A percentile compares a stretch with the other conserved stretches of the same genome.
Evolutionary conservation across 2,888 invertebrate genomes (phyloP).

Genomic region (Parnassius apollo): DNA sequence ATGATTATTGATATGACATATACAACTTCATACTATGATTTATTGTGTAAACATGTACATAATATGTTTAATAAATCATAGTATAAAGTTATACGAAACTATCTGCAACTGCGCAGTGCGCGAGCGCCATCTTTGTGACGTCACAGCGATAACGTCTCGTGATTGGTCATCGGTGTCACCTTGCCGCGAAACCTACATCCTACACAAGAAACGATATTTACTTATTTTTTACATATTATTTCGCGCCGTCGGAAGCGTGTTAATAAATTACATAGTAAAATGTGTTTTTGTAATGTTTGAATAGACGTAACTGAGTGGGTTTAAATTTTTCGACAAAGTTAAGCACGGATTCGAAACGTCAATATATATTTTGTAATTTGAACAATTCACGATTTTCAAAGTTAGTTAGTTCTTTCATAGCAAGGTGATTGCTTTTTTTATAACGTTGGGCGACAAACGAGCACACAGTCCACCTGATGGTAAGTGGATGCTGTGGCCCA

Average conservation of each 20-base stretch:
- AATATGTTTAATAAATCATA: too few relatives aligned
- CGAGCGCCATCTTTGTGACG: slow-evolving; percentile 22
- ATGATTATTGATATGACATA: too few relatives aligned
- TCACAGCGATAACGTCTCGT: not conserved
- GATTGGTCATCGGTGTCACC: slow-evolving; percentile 24
- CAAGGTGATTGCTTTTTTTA: too few relatives aligned
- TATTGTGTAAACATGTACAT: too few relatives aligned
- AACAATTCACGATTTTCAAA: too few relatives aligned
- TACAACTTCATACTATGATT: too few relatives aligned
- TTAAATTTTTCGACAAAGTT: not conserved
- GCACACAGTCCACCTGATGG: too few relatives aligned
- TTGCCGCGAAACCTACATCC: slow-evolving; percentile 20
- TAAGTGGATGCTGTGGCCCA: too few relatives aligned
- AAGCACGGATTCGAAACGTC: too few relatives aligned
- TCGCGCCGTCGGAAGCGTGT: slow-evolving; percentile 13
- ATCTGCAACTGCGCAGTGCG: slow-evolving; percentile 13
- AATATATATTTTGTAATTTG: too few relatives aligned
- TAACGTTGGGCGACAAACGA: too few relatives aligned
- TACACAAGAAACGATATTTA: slow-evolving; percentile 20
- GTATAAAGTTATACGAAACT: slow-evolving; percentile 11
- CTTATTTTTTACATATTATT: slow-evolving; percentile 24
- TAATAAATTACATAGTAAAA: slow-evolving; percentile 16
- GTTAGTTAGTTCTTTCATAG: too few relatives aligned
- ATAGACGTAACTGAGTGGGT: slow-evolving; percentile 14
- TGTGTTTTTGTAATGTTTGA: slow-evolving; percentile 13